Percentiles rank a stretch among this genome's conserved stretches.
These are phyloP conservation scores for Portunus trituberculatus DNA, from an alignment of 1,140 invertebrate genomes.

Conservation along the genomic window DNA sequence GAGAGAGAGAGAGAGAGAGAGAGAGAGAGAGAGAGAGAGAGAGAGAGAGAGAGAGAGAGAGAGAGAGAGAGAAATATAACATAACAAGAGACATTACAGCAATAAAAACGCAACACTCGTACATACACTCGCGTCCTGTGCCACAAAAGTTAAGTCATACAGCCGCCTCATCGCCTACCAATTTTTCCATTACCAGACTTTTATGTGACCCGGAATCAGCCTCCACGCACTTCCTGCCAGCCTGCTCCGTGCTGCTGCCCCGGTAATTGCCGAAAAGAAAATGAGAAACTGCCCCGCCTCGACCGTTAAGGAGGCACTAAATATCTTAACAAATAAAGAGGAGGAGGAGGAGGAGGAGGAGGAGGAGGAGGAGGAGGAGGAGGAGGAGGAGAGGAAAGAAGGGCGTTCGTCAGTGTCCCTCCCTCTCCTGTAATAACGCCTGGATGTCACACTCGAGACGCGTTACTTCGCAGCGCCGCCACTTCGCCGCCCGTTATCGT, in stretches of 20 bases:
- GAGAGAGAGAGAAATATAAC: background rate
- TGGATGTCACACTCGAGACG: constrained; percentile 5
- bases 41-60: constrained; percentile 37
- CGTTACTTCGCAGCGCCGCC: background rate
- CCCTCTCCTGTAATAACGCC: background rate
- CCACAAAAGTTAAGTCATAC: background rate
- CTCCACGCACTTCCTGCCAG: background rate
- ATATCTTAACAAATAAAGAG: constrained; percentile 6
- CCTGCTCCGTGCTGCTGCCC: background rate
- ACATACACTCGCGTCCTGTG: background rate
- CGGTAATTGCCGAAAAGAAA: background rate
- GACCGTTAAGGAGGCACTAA: constrained; percentile 1
- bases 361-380: background rate
- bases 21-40: constrained; percentile 41
- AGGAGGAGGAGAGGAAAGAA: background rate
- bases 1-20: background rate
- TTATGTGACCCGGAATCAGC: constrained; percentile 20
- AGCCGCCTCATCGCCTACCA: background rate
- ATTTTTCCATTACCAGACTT: background rate
- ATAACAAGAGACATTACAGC: background rate
- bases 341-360: background rate
- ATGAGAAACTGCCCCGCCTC: background rate
- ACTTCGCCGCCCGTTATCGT: background rate
- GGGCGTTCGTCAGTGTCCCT: background rate
- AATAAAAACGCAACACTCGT: background rate